Percentiles rank a stretch among this genome's conserved stretches.
These are phyloP conservation scores for Mellilla xanthometata DNA, from an alignment of 2,888 invertebrate species.

Conservation along the genomic window DNA sequence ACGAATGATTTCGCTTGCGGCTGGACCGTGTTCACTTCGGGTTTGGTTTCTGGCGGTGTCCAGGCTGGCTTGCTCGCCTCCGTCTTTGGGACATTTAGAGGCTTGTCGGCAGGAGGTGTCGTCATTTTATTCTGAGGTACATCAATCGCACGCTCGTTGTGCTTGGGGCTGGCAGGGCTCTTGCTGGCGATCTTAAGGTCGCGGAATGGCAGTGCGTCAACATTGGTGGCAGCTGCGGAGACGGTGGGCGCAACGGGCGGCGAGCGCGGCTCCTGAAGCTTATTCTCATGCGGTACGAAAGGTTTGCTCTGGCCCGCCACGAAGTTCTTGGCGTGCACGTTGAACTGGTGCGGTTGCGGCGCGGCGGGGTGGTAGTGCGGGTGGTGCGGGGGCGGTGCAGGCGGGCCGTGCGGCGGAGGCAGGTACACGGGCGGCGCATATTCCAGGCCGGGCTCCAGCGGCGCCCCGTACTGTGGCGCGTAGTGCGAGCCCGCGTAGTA, in stretches of 20 bases:
- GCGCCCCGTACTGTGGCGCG: conserved; percentile 63
- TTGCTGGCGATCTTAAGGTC: conserved; percentile 68
- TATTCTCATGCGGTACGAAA: conserved; percentile 54
- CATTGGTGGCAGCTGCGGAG: conserved; percentile 41
- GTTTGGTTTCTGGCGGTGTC: conserved; percentile 52
- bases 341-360: conserved; percentile 65
- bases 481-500: conserved; percentile 72
- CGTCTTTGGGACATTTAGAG: conserved; percentile 47
- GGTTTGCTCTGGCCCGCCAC: conserved; percentile 66
- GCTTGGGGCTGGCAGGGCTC: conserved; percentile 67
- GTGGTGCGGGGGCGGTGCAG: conserved; percentile 56
- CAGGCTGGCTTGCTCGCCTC: conserved; percentile 63
- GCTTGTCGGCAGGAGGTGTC: conserved; percentile 50
- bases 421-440: conserved; percentile 73
- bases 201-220: conserved; percentile 67
- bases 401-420: conserved; percentile 61
- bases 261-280: conserved; percentile 53
- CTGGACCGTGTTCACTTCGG: conserved; percentile 31
- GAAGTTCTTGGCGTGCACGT: conserved; percentile 78
- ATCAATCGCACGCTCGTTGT: conserved; percentile 49
- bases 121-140: conserved; percentile 43
- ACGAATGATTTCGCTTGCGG: conserved; percentile 54
- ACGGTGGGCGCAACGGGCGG: conserved; percentile 45
- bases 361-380: conserved; percentile 54
- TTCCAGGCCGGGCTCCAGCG: conserved; percentile 64